Percentiles rank a stretch among this genome's conserved stretches.
phyloP scores from a whole-genome alignment of 2,888 invertebrate species.

The Dryococelus australis region DNA sequence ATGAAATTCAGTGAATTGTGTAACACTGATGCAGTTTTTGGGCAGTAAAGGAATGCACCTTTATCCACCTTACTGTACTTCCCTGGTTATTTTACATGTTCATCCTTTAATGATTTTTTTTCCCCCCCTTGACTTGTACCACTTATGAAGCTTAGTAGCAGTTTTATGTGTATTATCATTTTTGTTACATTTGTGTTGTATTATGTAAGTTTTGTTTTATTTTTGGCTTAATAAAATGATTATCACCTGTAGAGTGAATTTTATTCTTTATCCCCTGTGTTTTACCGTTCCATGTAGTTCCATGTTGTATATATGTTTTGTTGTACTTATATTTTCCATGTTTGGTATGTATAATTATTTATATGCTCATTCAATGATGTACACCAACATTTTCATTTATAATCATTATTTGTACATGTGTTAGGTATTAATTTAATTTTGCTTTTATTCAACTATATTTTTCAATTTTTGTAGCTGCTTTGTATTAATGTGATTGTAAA shows the following conservation, averaged over 20 bases:
- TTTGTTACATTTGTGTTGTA: not conserved
- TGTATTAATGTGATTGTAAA: not conserved
- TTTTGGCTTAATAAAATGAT: not conserved
- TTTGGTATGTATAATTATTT: slow-evolving; percentile 32
- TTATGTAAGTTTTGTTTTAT: not conserved
- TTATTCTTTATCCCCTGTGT: not conserved
- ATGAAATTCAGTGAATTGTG: not conserved
- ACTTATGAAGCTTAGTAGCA: not conserved
- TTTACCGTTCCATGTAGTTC: not conserved
- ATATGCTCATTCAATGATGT: not conserved
- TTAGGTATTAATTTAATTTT: slow-evolving; percentile 36
- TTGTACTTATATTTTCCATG: slow-evolving; percentile 31
- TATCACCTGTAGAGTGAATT: not conserved
- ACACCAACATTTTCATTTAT: not conserved
- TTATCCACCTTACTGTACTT: not conserved
- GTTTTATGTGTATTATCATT: not conserved
- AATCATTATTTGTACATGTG: slow-evolving; percentile 29
- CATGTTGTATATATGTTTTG: not conserved
- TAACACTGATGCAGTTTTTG: not conserved
- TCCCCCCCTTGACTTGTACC: not conserved
- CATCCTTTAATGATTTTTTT: not conserved
- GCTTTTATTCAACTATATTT: slow-evolving; percentile 16
- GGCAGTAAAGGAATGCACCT: not conserved
- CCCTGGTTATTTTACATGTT: not conserved
- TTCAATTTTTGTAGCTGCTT: slow-evolving; percentile 22